Evolutionary conservation across 2,888 invertebrate genomes (phyloP).

Genomic region (Trisateles emortualis): DNA sequence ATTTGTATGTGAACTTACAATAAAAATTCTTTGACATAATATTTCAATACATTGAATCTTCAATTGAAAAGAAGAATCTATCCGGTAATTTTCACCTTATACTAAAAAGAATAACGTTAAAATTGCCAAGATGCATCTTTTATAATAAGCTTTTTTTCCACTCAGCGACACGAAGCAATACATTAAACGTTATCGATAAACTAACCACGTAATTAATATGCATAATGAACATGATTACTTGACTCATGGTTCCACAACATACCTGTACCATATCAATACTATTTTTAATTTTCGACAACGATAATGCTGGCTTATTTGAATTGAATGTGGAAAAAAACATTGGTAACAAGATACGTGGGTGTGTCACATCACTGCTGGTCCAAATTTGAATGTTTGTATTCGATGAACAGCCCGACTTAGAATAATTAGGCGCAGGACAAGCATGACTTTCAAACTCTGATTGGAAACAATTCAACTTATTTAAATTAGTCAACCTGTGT

Average conservation of each 20-base stretch:
- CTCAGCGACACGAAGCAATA: neutral
- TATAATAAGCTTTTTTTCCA: too few species aligned
- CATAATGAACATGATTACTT: constrained; percentile 24
- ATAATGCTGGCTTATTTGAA: constrained; percentile 63
- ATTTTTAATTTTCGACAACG: constrained; percentile 29
- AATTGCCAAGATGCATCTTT: too few species aligned
- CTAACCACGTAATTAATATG: constrained; percentile 25
- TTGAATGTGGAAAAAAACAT: constrained; percentile 67
- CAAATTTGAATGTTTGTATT: constrained; percentile 64
- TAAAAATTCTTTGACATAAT: neutral
- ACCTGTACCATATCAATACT: constrained; percentile 25
- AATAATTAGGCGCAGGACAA: constrained; percentile 52
- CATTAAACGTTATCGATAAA: neutral
- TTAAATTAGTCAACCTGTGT: constrained; percentile 41
- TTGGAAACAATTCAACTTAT: constrained; percentile 47
- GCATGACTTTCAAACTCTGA: constrained; percentile 44
- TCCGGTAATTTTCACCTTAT: too few species aligned
- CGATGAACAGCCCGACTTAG: constrained; percentile 51
- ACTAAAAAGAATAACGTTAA: too few species aligned
- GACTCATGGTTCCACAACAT: constrained; percentile 32
- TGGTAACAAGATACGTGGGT: constrained; percentile 54
- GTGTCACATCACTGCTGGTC: constrained; percentile 54
- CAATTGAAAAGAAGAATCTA: too few species aligned
- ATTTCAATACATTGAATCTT: too few species aligned
- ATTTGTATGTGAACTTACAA: neutral